Percentiles rank a stretch among this genome's conserved stretches.
These are phyloP conservation scores for Orchestes rusci DNA, from an alignment of 2,888 invertebrate species.

Conservation along the genomic window DNA sequence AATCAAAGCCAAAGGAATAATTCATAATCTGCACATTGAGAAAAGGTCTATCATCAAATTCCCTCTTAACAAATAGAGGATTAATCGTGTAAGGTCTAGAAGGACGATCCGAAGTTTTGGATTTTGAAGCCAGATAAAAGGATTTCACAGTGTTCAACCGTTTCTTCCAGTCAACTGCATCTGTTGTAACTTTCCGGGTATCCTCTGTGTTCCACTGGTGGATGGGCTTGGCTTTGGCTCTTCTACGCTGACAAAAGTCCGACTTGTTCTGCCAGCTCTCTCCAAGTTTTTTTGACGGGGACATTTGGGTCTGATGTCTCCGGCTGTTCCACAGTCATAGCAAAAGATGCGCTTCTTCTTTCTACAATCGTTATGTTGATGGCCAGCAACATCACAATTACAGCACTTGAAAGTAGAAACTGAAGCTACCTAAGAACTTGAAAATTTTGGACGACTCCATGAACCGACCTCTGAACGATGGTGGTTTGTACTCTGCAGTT, in stretches of 20 bases:
- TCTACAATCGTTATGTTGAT: too few species aligned
- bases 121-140: neutral
- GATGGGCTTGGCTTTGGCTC: neutral
- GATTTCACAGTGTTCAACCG: neutral
- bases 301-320: constrained; percentile 5
- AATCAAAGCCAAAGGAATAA: constrained; percentile 1
- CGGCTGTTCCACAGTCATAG: constrained; percentile 5
- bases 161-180: neutral
- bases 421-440: neutral
- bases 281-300: constrained; percentile 4
- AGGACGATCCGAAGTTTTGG: too few species aligned
- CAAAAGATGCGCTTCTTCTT: too few species aligned
- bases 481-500: neutral
- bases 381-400: too few species aligned
- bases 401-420: too few species aligned
- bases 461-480: neutral
- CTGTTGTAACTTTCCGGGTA: too few species aligned
- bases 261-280: neutral
- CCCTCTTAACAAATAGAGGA: constrained; percentile 7
- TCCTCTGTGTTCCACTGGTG: too few species aligned
- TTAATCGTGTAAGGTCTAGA: neutral
- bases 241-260: neutral
- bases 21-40: neutral
- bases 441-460: neutral
- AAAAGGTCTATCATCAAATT: constrained; percentile 8